Conservation (phyloP, 2,888 invertebrate genomes). For the Orchesella flavescens region DNA sequence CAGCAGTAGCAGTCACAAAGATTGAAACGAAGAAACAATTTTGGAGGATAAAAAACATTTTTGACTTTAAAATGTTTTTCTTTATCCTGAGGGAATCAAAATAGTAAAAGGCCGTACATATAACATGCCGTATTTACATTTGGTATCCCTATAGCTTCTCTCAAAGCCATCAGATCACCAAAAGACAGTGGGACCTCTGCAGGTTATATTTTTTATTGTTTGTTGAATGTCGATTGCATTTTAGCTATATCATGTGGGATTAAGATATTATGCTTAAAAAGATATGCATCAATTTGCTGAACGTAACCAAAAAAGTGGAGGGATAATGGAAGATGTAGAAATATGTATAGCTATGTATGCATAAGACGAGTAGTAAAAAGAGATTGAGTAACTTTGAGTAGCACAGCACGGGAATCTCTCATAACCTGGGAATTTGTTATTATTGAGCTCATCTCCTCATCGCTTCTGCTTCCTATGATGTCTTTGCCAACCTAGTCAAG, state of each 20-base stretch:
- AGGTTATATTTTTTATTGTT: slow-evolving; percentile 40
- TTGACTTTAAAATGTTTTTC: slow-evolving; percentile 13
- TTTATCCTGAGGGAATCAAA: slow-evolving; percentile 38
- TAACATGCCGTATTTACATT: too few species aligned
- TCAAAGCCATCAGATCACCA: slow-evolving; percentile 4
- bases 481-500: slow-evolving; percentile 1
- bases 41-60: slow-evolving; percentile 14
- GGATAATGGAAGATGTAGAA: too few species aligned
- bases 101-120: not conserved
- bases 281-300: slow-evolving; percentile 51
- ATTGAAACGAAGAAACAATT: slow-evolving; percentile 12
- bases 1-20: slow-evolving; percentile 37
- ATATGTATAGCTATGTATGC: not conserved
- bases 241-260: slow-evolving; percentile 44
- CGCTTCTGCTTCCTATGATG: slow-evolving; percentile 2
- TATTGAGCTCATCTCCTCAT: not conserved
- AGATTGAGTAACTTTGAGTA: slow-evolving; percentile 19
- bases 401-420: not conserved
- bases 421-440: not conserved
- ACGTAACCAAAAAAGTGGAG: not conserved
- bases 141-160: too few species aligned
- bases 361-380: slow-evolving; percentile 27
- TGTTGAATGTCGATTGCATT: slow-evolving; percentile 54
- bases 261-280: slow-evolving; percentile 39
- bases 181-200: slow-evolving; percentile 34